Base-by-base conservation (phyloP, 1,140 invertebrate genomes). In the Grapholita molesta region DNA sequence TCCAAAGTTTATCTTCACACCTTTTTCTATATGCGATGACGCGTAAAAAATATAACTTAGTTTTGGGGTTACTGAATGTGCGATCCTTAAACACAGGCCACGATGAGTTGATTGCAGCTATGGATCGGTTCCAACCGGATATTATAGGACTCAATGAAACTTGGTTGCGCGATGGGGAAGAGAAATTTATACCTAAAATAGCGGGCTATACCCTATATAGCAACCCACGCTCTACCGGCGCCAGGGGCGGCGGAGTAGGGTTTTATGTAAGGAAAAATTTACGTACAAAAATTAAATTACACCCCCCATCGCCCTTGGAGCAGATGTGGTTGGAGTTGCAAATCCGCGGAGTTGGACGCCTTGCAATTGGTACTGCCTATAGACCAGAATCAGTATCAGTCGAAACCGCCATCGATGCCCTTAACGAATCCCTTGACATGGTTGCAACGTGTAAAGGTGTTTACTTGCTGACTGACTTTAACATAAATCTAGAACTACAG, bases 91-190 rank as follows among this genome's bases (percentile, higher is more conserved):
- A 33, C 32, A 33, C 32, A 7, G 32, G 32, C 9, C 6, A 33
- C 32, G 6, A 55, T 15, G 52, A 55, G 1, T 55, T 55, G 11
- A 11, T 67, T 8, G 9, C 25, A 3, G 23, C 30, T 55, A 12
- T 55, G n/a, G 15, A 11, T 15, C 18, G 24, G 12, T 32, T 33
- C 21, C 2, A 53, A 15, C 21, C 42, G 2, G 48, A 67, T 8
- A 67, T 67, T 9, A 12, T 67, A 28, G 66, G 48, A 12, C n/a
- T 67, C 0, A 67, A 67, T 15, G 48, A 67, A 28, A 33, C 66
- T 7, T 55, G 66, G 66, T 12, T 67, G n/a, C 25, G 28, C 0
- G 9, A 53, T 4, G 66, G 66, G 3, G 66, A 55, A 33, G 66
- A 67, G 6, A 33, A 3, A 3, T 33, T 33, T 33, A 33, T 7